A percentile compares a stretch with the other conserved stretches of the same genome.
phyloP scores from a whole-genome alignment of 2,888 invertebrate species.

The Tuberolachnus salignus region DNA sequence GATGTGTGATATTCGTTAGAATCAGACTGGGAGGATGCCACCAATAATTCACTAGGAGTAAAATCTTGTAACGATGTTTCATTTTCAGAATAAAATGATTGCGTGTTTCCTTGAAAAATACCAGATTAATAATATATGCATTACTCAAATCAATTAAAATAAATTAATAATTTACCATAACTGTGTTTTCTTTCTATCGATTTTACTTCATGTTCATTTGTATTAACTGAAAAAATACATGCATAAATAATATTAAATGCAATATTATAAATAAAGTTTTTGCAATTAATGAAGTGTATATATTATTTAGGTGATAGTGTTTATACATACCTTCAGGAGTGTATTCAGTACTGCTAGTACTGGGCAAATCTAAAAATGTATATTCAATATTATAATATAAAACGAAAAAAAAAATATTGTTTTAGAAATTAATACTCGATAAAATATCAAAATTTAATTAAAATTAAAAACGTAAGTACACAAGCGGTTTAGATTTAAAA shows the following conservation, averaged over 20 bases:
- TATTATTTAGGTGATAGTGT: too few species aligned
- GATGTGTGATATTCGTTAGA: constrained; percentile 12
- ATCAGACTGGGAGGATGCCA: constrained; percentile 12
- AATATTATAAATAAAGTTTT: too few species aligned
- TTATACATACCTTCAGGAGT: too few species aligned
- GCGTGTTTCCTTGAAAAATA: constrained; percentile 33
- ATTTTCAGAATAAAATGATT: constrained; percentile 33
- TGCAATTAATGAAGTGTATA: too few species aligned
- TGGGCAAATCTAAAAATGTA: too few species aligned
- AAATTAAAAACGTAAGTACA: too few species aligned
- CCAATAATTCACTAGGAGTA: constrained; percentile 19
- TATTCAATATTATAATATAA: too few species aligned
- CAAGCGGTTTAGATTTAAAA: too few species aligned
- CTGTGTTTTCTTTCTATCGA: constrained; percentile 24
- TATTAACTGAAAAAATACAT: constrained; percentile 24
- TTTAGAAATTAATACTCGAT: too few species aligned
- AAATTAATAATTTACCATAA: constrained; percentile 3
- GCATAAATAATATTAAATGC: neutral
- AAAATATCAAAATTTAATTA: too few species aligned
- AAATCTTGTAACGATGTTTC: constrained; percentile 27
- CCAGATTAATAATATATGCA: constrained; percentile 22
- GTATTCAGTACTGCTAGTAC: too few species aligned
- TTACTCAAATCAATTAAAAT: neutral
- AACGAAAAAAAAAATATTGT: too few species aligned
- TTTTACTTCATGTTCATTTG: constrained; percentile 9